Percentiles rank a stretch among this genome's conserved stretches.
phyloP scores from a whole-genome alignment of 2,797 vertebrate species.

The Chelidonichthys spinosus region DNA sequence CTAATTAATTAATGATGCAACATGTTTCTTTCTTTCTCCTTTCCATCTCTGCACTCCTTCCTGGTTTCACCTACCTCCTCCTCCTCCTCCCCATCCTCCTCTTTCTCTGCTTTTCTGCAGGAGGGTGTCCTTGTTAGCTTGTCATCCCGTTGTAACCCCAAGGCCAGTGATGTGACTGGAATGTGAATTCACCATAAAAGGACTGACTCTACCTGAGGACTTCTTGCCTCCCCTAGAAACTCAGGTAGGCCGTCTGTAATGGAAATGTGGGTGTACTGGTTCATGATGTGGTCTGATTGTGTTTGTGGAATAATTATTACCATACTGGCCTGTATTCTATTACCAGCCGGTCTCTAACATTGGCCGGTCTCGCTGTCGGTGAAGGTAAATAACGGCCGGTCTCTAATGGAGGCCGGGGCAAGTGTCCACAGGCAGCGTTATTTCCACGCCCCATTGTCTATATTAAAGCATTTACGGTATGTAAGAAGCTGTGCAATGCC shows the following conservation, averaged over 20 bases:
- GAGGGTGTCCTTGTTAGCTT: constrained; percentile 62
- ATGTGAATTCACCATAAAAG: constrained; percentile 34
- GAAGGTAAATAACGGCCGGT: too few relatives aligned
- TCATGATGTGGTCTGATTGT: neutral
- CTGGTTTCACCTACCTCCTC: neutral
- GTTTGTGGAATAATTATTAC: neutral
- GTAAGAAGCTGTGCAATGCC: too few relatives aligned
- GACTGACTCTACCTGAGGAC: constrained; percentile 30
- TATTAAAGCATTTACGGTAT: too few relatives aligned
- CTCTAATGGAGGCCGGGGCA: too few relatives aligned
- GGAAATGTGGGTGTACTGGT: neutral
- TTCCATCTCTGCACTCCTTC: constrained; percentile 14
- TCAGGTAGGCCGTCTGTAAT: constrained; percentile 42
- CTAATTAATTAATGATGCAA: constrained; percentile 72
- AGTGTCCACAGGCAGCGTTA: too few relatives aligned
- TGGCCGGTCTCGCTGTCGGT: too few relatives aligned
- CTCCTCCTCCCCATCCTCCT: neutral
- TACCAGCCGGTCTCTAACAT: too few relatives aligned
- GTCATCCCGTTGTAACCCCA: constrained; percentile 55
- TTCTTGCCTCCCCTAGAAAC: constrained; percentile 21
- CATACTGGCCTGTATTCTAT: too few relatives aligned
- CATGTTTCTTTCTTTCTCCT: constrained; percentile 47
- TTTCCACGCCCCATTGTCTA: too few relatives aligned
- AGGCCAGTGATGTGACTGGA: constrained; percentile 66
- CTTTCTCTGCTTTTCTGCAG: constrained; percentile 14